Base-by-base conservation (phyloP, 2,888 invertebrate species). In the Pammene fasciana region DNA sequence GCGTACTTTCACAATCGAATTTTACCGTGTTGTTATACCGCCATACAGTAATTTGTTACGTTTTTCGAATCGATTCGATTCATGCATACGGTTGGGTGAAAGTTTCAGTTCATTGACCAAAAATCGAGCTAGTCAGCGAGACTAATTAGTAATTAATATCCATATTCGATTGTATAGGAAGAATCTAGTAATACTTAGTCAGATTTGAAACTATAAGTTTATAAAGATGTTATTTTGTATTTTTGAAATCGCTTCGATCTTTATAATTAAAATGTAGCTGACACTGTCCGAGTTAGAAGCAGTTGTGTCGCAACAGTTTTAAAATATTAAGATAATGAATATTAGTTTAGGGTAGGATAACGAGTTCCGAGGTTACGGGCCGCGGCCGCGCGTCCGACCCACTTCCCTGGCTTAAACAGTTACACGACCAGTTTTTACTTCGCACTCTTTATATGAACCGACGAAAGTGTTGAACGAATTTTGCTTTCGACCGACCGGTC, bases 391-490 rank as follows among this genome's bases (percentile, higher is more conserved):
- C 79, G 81, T 79, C 79, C 83, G 86, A 86, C 89, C 87, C 79
- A 88, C 84, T 85, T 87, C 80, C 79, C 82, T 79, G 75, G 75
- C 70, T 73, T 62, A 79, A 86, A 90, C 90, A 87, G 90, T 90
- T 90, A 90, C 45, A 70, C 65, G 79, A 90, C 90, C 89, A 87
- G 91, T 90, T 90, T 86, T 83, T 82, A 83, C 80, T 85, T 82
- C 77, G 83, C 80, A 81, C 81, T 84, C 79, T 81, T 82, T 84
- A 78, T 79, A 81, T 79, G 26, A 78, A 75, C 84, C 81, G 85
- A 85, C 85, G 92, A 92, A 92, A 92, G 90, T 90, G 88, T 88
- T 86, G 85, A 82, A 82, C 86, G 86, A 87, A 90, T 90, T 92
- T 92, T 92, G 89, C 89, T 92, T 92, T 91, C 91, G 82, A 82